Percentiles rank a stretch among this genome's conserved stretches.
These are phyloP conservation scores for Enoplosus armatus DNA, from an alignment of 2,797 vertebrate species.

Conservation along the genomic window DNA sequence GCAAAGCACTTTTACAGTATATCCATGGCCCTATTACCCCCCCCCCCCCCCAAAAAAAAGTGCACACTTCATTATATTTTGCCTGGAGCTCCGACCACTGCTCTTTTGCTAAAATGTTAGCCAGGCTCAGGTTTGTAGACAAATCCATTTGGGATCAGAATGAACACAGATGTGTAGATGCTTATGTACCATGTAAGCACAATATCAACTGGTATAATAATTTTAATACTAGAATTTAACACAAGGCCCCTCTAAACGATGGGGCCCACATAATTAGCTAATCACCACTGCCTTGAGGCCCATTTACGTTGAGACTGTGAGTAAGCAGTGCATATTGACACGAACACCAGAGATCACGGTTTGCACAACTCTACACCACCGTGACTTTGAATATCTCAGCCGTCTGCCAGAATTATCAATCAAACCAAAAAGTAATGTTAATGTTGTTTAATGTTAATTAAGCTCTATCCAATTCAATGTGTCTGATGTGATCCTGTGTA, in stretches of 20 bases:
- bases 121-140: neutral
- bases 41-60: too few relatives aligned
- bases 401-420: too few relatives aligned
- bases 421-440: too few relatives aligned
- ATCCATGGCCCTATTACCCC: neutral
- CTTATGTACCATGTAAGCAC: neutral
- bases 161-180: neutral
- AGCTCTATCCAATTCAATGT: too few relatives aligned
- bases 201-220: neutral
- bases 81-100: neutral
- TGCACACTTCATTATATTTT: neutral
- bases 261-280: too few relatives aligned
- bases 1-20: neutral
- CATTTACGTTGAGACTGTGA: neutral
- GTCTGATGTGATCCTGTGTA: too few relatives aligned
- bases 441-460: too few relatives aligned
- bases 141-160: neutral
- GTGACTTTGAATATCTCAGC: too few relatives aligned
- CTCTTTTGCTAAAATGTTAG: neutral
- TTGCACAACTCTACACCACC: too few relatives aligned
- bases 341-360: too few relatives aligned
- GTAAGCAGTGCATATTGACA: neutral
- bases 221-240: neutral
- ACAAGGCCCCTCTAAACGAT: too few relatives aligned
- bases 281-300: too few relatives aligned